A percentile compares a stretch with the other conserved stretches of the same genome.
Conservation (phyloP, 2,797 vertebrate genomes). For the Paratrypauchen microcephalus region DNA sequence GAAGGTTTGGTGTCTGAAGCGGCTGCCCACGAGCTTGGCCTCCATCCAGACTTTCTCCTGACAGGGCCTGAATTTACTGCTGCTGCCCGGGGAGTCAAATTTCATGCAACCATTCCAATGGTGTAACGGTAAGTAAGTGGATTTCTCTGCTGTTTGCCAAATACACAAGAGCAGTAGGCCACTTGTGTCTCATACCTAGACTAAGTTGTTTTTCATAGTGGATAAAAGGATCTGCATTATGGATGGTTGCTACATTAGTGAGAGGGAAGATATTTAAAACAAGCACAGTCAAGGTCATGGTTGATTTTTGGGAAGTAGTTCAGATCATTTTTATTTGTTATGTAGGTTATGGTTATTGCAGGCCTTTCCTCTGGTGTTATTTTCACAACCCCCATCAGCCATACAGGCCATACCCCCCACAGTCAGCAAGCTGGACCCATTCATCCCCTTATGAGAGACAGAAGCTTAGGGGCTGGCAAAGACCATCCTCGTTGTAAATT, state of each 20-base stretch:
- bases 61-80: constrained; percentile 68
- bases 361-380: constrained; percentile 41
- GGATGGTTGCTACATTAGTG: constrained; percentile 21
- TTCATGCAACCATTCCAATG: constrained; percentile 86
- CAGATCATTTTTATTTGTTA: constrained; percentile 7
- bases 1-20: constrained; percentile 40
- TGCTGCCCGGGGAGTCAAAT: constrained; percentile 71
- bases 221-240: constrained; percentile 16
- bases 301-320: constrained; percentile 20
- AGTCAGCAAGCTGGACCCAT: constrained; percentile 66
- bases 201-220: constrained; percentile 19
- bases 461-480: constrained; percentile 60
- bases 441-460: constrained; percentile 60
- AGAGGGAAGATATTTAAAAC: constrained; percentile 17
- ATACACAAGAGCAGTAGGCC: constrained; percentile 29
- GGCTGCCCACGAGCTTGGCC: constrained; percentile 52
- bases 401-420: constrained; percentile 51
- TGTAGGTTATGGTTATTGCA: constrained; percentile 12
- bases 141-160: constrained; percentile 46
- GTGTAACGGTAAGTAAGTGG: constrained; percentile 82
- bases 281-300: constrained; percentile 42
- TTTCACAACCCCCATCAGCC: constrained; percentile 46
- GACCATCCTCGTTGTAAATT: constrained; percentile 56
- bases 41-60: constrained; percentile 51
- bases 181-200: constrained; percentile 24